Evolutionary conservation across 2,113 vertebrate species (phyloP).

Genomic region (Gavia stellata): DNA sequence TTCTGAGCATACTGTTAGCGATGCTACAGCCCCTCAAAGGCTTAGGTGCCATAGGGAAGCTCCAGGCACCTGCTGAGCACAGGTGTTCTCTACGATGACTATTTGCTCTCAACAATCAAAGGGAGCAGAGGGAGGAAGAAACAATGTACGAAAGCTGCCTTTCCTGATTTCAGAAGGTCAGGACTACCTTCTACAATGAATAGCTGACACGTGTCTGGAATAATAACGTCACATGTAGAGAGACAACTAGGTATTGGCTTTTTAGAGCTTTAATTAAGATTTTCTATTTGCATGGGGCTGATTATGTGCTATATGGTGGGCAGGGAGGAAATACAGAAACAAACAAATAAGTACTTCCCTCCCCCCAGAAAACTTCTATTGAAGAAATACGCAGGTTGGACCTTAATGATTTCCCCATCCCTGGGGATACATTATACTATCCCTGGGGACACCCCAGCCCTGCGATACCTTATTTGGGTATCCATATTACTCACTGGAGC

Average conservation of each 20-base stretch:
- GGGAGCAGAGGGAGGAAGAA: background rate
- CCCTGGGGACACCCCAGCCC: background rate
- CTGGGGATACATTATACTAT: background rate
- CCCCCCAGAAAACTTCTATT: background rate
- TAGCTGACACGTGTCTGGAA: background rate
- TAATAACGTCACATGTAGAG: background rate
- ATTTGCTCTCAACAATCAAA: background rate
- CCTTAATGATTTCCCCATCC: background rate
- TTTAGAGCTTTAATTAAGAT: background rate
- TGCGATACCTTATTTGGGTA: background rate
- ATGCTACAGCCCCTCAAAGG: background rate
- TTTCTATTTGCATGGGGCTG: background rate
- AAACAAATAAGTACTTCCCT: background rate
- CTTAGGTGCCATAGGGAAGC: background rate
- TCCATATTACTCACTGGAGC: background rate
- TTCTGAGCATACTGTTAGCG: background rate
- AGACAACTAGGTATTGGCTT: background rate
- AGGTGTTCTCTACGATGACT: slow-evolving; percentile 13
- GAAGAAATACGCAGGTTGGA: background rate
- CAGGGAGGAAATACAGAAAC: background rate
- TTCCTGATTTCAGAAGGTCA: background rate
- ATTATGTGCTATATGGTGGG: background rate
- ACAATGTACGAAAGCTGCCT: background rate
- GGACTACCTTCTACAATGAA: background rate
- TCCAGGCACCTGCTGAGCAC: background rate